Evolutionary conservation across 2,797 vertebrate genomes (phyloP), one percentile per base, ranked within the genome.

Genomic region (Antrozous pallidus): DNA sequence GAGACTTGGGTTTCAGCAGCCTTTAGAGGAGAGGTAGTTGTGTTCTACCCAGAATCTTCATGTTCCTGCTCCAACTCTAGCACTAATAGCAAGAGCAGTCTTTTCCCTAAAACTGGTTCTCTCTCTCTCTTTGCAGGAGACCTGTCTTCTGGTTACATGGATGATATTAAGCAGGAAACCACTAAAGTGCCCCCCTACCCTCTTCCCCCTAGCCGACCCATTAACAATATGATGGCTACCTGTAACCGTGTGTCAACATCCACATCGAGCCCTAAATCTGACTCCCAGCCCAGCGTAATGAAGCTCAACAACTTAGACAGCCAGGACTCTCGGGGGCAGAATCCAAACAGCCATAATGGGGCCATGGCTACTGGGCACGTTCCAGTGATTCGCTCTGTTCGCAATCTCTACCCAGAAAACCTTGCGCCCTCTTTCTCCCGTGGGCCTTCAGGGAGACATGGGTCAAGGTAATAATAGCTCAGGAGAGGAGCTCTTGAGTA

Each of bases 91-190:
- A 84, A 92, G 80, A 85, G 69, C 54, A 82, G 47, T 5, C 74
- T 92, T 93, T 67, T 14, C 71, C 63, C 33, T 88, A 31, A 92
- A 71, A 65, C 56, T 40, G 22, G 54, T 12, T 49, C 40, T 71
- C 0, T 74, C 49, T 93, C n/a, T 49, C 93, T 94, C 61, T 85
- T 70, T n/a, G 49, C 93, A 98, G 98, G 98, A 49, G 97, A 98
- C 20, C 92, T 97, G 75, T 94, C 97, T 81, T 94, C 97, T 31
- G 26, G 33, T 78, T 75, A 96, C 31, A 0, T 94, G 2, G 97
- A 96, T 26, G 92, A 88, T 85, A 96, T 96, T 22, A 95, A 96
- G 94, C 97, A 97, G 96, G 96, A 97, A 87, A 88, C 45, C 5
- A 54, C 93, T 67, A 90, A 95, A 77, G 96, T 88, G 63, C 17